These are phyloP conservation scores for Drosophila arizonae DNA, from an alignment of 1,140 invertebrate species.

Conservation along the genomic window DNA sequence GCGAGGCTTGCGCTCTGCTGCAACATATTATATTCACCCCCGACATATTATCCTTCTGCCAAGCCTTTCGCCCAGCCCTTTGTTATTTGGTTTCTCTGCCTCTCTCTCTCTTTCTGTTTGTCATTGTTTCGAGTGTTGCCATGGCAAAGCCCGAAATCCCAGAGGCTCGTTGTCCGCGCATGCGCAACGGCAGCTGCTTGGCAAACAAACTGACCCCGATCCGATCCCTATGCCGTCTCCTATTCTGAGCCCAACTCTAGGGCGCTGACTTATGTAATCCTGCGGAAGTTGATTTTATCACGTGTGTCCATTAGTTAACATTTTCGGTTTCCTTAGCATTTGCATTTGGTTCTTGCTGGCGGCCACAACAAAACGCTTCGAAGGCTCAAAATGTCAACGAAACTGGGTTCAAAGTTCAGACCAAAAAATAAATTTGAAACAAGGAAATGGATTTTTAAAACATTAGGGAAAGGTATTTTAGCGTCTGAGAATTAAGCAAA, in stretches of 20 bases:
- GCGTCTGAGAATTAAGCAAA: too few species aligned
- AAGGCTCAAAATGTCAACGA: neutral
- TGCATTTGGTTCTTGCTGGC: conserved; percentile 13
- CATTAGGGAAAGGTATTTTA: neutral
- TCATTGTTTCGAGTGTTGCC: conserved; percentile 40
- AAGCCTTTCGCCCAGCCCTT: conserved; percentile 15
- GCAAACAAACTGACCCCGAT: conserved; percentile 7
- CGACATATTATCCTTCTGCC: conserved; percentile 55
- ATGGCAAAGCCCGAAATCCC: conserved; percentile 56
- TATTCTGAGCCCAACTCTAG: neutral
- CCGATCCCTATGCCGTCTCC: neutral
- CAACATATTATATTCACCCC: conserved; percentile 42
- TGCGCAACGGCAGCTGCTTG: conserved; percentile 70
- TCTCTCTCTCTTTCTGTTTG: conserved; percentile 15
- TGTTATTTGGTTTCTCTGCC: neutral
- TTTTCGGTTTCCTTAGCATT: conserved; percentile 42
- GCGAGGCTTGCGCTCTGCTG: conserved; percentile 18
- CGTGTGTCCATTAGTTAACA: conserved; percentile 68
- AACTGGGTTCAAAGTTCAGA: conserved; percentile 47
- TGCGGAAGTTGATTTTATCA: conserved; percentile 77
- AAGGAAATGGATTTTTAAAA: neutral
- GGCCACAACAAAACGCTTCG: conserved; percentile 19
- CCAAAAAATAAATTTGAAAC: conserved; percentile 6
- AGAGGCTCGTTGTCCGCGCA: conserved; percentile 60
- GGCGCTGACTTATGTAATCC: conserved; percentile 65